Base-by-base conservation (phyloP, 1,140 invertebrate species). In the Leptopilina clavipes region DNA sequence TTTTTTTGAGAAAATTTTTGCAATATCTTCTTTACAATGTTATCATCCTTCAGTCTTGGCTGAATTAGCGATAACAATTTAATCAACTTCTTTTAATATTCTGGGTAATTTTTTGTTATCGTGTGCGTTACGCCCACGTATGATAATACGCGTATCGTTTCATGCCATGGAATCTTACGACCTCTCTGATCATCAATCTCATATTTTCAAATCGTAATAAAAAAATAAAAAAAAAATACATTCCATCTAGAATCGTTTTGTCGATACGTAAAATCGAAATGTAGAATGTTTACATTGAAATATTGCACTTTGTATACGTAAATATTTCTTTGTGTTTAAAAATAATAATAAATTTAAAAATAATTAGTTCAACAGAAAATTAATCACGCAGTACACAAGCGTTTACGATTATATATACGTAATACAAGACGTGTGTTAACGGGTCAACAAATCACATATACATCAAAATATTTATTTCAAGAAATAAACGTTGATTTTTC, bases 381-480 rank as follows among this genome's bases (percentile, higher is more conserved):
- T 65, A 19, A 22, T 65, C 25, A 37, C 14, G 12, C 11, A 31
- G 59, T n/a, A 1, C 1, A 65, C 10, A 7, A n/a, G n/a, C n/a
- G n/a, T n/a, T n/a, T 65, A 22, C 25, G 25, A 59, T 56, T 56
- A 31, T 31, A n/a, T 12, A 3, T n/a, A 22, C n/a, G 19, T n/a
- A 65, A 31, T 65, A n/a, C 56, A 59, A 59, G 22, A 19, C 8
- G 17, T 18, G 17, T 18, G 18, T 14, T 14, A 22, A 22, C 14
- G 12, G 12, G 25, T 31, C 25, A 31, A 65, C 9, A 31, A 65
- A 65, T 65, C 22, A 65, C 22, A n/a, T n/a, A n/a, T n/a, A n/a
- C n/a, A 31, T 65, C 56, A 65, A 65, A 65, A 65, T 65, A 65
- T 65, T 65, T 65, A 22, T 31, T 65, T 65, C 19, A 25, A 14